Base-by-base conservation (phyloP, 37 sponge, comb jelly and placozoan genomes). In the Crambe crambe region DNA sequence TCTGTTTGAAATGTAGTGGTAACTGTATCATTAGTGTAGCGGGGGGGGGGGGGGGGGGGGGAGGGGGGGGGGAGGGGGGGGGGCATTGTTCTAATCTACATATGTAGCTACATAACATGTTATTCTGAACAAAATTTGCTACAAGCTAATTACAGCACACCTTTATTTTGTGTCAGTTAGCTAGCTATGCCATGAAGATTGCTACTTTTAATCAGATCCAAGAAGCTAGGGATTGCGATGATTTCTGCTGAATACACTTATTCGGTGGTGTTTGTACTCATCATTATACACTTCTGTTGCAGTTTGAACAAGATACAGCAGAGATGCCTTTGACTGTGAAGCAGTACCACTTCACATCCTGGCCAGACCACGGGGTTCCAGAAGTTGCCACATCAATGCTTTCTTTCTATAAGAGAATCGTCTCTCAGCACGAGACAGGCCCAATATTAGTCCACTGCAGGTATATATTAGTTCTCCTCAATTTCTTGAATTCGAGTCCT, bases 351-450 rank as follows among this genome's bases (percentile, higher is more conserved):
- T 89, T 89, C 70, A 84, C 59, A 36, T 57, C 73, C 34, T 95
- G 95, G 95, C 89, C 89, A 37, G 92, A 95, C 40, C 92, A 90
- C 15, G 87, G 87, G n/a, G 83, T 93, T 17, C 94, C 94, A 3
- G 66, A 81, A n/a, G n/a, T n/a, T n/a, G n/a, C n/a, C n/a, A n/a
- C n/a, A n/a, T n/a, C n/a, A n/a, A n/a, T n/a, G n/a, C n/a, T n/a
- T n/a, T n/a, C n/a, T n/a, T 93, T 77, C 60, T 71, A 79, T 25
- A 42, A 66, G 37, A 44, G n/a, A n/a, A n/a, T n/a, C n/a, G n/a
- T n/a, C n/a, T n/a, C n/a, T n/a, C n/a, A n/a, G n/a, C n/a, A n/a
- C n/a, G n/a, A n/a, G 35, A 42, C 23, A 0, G 78, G 78, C 23
- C 83, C 94, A 25, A 27, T 80, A 5, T 31, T 93, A 26, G 78